phyloP scores from a whole-genome alignment of 1,140 invertebrate species.

The Thaumetopoea pityocampa region DNA sequence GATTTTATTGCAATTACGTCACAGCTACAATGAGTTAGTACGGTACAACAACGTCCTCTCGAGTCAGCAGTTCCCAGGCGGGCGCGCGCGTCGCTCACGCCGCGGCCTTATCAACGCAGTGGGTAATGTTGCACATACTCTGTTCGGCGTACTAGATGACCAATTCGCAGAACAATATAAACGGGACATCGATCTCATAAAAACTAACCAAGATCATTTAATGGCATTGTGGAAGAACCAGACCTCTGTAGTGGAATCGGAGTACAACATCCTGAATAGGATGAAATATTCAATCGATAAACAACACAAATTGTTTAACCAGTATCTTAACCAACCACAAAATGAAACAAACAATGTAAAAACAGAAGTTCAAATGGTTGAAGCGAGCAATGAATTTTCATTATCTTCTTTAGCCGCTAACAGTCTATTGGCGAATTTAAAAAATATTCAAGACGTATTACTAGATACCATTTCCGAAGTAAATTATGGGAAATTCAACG shows the following conservation, averaged over 20 bases:
- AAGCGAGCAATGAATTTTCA: constrained; percentile 14
- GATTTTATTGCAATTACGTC: constrained; percentile 17
- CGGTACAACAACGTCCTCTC: constrained; percentile 20
- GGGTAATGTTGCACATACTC: constrained; percentile 23
- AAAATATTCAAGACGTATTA: constrained; percentile 13
- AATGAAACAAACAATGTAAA: constrained; percentile 2
- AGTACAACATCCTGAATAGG: constrained; percentile 24
- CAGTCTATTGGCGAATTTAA: constrained; percentile 13
- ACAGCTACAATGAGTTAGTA: constrained; percentile 12
- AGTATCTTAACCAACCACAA: constrained; percentile 14
- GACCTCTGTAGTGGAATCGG: constrained; percentile 27
- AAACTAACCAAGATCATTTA: constrained; percentile 26
- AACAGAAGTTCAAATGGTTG: constrained; percentile 17
- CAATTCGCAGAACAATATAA: constrained; percentile 33
- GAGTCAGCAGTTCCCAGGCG: constrained; percentile 5
- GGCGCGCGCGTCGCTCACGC: background rate
- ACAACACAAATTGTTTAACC: constrained; percentile 30
- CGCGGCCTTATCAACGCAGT: constrained; percentile 18
- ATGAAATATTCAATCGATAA: constrained; percentile 19
- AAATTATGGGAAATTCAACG: constrained; percentile 14
- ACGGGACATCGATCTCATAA: constrained; percentile 22
- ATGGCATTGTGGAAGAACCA: constrained; percentile 23
- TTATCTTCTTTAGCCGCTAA: constrained; percentile 11
- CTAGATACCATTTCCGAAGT: constrained; percentile 20
- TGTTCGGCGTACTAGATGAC: constrained; percentile 32